Conservation (phyloP, 2,113 vertebrate genomes). For the Henicopernis longicauda region DNA sequence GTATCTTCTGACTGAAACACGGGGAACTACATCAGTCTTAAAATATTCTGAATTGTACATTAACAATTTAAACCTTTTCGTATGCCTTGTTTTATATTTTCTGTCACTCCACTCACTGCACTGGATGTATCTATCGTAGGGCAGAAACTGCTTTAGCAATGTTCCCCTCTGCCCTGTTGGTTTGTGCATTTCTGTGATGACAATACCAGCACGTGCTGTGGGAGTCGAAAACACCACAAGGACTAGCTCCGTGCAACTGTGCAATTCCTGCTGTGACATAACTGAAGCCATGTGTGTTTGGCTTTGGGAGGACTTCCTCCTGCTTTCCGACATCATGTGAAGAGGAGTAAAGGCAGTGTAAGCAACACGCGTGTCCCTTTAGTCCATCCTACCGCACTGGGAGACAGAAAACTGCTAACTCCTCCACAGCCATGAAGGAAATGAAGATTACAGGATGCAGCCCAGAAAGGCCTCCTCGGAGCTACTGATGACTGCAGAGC, state of each 20-base stretch:
- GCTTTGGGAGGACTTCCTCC: background rate
- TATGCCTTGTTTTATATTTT: background rate
- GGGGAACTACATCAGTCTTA: background rate
- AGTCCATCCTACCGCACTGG: background rate
- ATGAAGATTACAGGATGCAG: background rate
- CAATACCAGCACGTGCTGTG: background rate
- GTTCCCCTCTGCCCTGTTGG: background rate
- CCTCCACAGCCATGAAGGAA: background rate
- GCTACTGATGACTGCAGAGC: background rate
- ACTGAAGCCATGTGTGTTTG: background rate
- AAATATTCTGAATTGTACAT: background rate
- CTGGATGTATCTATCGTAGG: accelerated
- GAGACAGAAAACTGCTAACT: background rate
- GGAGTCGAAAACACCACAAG: background rate
- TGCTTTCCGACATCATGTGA: background rate
- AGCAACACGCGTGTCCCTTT: background rate
- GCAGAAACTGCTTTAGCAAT: background rate
- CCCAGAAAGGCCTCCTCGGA: background rate
- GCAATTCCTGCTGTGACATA: background rate
- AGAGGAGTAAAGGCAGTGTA: background rate
- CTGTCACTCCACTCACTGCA: background rate
- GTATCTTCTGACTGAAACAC: background rate
- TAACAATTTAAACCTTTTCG: background rate
- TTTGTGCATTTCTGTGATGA: background rate
- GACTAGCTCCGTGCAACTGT: background rate